phyloP scores from a whole-genome alignment of 2,113 vertebrate genomes.

The Ancistrus triradiatus region DNA sequence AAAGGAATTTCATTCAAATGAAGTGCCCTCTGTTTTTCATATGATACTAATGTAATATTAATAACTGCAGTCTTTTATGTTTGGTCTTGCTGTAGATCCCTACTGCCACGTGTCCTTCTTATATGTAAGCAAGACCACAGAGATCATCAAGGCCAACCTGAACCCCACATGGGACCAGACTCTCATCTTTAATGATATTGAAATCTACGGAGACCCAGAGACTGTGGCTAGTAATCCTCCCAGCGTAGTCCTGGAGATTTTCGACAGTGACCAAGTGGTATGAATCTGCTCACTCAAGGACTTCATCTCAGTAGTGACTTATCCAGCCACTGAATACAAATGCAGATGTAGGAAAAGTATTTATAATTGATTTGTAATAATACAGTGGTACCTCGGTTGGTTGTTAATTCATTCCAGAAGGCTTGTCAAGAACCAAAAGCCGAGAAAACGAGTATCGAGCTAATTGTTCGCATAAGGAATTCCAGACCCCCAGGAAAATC shows the following conservation, averaged over 20 bases:
- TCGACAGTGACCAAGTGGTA: conserved; percentile 96
- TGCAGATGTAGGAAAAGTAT: neutral
- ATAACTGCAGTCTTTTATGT: conserved; percentile 32
- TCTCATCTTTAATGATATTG: conserved; percentile 89
- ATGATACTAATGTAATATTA: too few species aligned
- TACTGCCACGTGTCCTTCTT: conserved; percentile 94
- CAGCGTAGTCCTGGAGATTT: conserved; percentile 83
- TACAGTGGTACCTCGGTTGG: too few species aligned
- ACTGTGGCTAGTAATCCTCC: conserved; percentile 75
- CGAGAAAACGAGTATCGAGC: too few species aligned
- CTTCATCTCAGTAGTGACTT: neutral
- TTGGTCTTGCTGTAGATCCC: conserved; percentile 74
- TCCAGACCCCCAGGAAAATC: too few species aligned
- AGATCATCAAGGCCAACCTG: conserved; percentile 80
- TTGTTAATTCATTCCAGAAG: too few species aligned
- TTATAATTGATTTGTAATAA: too few species aligned
- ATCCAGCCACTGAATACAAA: neutral
- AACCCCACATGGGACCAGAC: conserved; percentile 97
- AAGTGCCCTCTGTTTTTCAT: conserved; percentile 16
- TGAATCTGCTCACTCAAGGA: conserved; percentile 53
- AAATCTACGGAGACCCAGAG: conserved; percentile 87
- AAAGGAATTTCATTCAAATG: neutral
- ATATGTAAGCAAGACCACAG: conserved; percentile 92
- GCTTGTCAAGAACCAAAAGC: too few species aligned
- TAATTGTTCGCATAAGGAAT: too few species aligned